Base-by-base conservation (phyloP, 2,113 vertebrate species). In the Microtus ochrogaster region DNA sequence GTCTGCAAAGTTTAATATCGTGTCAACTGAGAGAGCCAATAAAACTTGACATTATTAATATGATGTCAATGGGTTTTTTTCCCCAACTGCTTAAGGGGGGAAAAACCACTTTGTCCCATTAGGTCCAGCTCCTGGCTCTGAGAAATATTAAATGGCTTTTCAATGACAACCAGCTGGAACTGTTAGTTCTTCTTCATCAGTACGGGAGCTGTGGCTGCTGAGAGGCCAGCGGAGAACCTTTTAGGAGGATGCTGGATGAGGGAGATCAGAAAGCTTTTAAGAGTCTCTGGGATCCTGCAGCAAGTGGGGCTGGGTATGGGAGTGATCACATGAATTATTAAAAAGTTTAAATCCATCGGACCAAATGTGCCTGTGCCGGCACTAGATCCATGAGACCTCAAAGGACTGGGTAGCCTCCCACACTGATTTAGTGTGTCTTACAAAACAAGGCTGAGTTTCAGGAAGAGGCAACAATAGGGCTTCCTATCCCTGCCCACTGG, bases 1-100 rank as follows among this genome's bases (percentile, higher is more conserved):
- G 96, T 97, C 98, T 98, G 98, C 98, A 98, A 98, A 98, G 98
- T 98, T 98, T 98, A 98, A 99, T 98, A 98, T 98, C 98, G 86
- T 98, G 98, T 98, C 98, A 98, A 98, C 98, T 97, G 96, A 98
- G 98, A 98, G 97, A 96, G 84, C 98, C 98, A 94, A 98, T 98
- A 98, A 98, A 98, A 98, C 96, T 90, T 98, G 98, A 98, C 98
- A 98, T 98, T 98, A 98, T 98, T 98, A 98, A 98, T 98, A 97
- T 85, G 98, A 98, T 98, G 98, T 98, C 98, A 98, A 98, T 98
- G 97, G 95, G 58, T 90, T 97, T 97, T 97, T 97, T 97, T 22
- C 28, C 44, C 95, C 93, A 97, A 98, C 97, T 98, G 98, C 98
- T 98, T 98, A 97, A 98, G 98, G 98, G 96, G 97, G 92, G 98